Base-by-base conservation (phyloP, 2,888 invertebrate species). In the Drosophila tanythrix region DNA sequence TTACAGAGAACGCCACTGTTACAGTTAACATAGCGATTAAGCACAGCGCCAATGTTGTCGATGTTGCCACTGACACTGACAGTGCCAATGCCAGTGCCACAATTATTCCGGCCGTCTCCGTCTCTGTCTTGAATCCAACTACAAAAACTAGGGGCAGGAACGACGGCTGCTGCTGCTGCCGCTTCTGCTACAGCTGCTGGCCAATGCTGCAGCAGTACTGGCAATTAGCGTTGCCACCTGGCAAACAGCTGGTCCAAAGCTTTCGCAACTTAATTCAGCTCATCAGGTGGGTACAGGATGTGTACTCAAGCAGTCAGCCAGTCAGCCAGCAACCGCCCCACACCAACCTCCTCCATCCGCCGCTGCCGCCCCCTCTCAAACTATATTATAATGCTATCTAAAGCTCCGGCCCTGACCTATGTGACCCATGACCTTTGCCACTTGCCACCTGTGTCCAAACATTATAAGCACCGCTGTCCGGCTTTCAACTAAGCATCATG, bases 221-320 rank as follows among this genome's bases (percentile, higher is more conserved):
- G 69, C 79, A 58, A 51, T 52, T 58, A 48, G 70, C 73, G 48
- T 61, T 66, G 81, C 81, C 73, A 65, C 70, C 68, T 71, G 78
- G 80, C 89, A 83, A 69, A 67, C 75, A 79, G 55, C 67, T 87
- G 74, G 78, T 89, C n/a, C 89, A 89, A 83, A 78, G 81, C 55
- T 86, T 92, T 72, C 91, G 91, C 81, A 91, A 91, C 73, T 68
- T 92, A 74, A 85, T 85, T 59, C 90, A 91, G 88, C 81, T 84
- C 69, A 83, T 88, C 89, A 91, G 89, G 91, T 91, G 90, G 90
- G 92, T 93, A 55, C 55, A 55, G 88, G 43, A 52, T 57, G 48
- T 60, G 55, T 55, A 55, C 55, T 38, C 55, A 55, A 38, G 59
- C 60, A 40, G 71, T 69, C 77, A 65, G 76, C 75, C 70, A 74